Percentiles rank a stretch among this genome's conserved stretches.
Evolutionary conservation across 2,797 vertebrate species (phyloP).

Genomic region (Gephyroberyx darwinii): DNA sequence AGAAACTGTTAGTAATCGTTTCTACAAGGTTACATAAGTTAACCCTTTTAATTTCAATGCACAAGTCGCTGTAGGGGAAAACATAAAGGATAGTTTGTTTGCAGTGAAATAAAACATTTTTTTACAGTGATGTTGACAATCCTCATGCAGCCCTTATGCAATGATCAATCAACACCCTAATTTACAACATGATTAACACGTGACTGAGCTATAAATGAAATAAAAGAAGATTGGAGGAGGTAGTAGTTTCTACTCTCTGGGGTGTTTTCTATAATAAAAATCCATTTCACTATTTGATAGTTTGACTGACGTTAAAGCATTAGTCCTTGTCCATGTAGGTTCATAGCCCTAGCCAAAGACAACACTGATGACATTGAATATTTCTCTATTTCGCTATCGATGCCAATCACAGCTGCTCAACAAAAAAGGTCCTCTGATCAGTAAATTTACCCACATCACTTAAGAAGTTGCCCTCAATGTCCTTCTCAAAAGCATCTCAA

Average conservation of each 20-base stretch:
- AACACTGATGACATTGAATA: slow-evolving; percentile 23
- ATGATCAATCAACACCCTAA: slow-evolving; percentile 21
- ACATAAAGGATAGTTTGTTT: slow-evolving; percentile 33
- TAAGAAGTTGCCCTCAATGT: background rate
- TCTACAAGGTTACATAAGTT: slow-evolving; percentile 30
- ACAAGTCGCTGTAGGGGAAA: slow-evolving; percentile 23
- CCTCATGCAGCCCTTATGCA: slow-evolving; percentile 7
- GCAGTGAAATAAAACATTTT: slow-evolving; percentile 27
- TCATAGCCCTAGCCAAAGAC: slow-evolving; percentile 19
- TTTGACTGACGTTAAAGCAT: slow-evolving; percentile 4
- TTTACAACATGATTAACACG: slow-evolving; percentile 1
- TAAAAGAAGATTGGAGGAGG: slow-evolving; percentile 14
- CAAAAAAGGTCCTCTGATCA: slow-evolving; percentile 7
- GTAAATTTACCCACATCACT: background rate
- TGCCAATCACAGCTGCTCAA: slow-evolving; percentile 25
- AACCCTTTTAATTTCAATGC: slow-evolving; percentile 16
- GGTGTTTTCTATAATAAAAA: background rate
- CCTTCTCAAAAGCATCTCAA: slow-evolving; percentile 21
- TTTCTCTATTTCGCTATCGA: slow-evolving; percentile 22
- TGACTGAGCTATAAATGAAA: slow-evolving; percentile 7
- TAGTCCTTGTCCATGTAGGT: slow-evolving; percentile 16
- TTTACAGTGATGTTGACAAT: slow-evolving; percentile 7
- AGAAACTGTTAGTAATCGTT: slow-evolving; percentile 32
- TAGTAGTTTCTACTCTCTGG: background rate
- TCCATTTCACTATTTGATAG: slow-evolving; percentile 4